These are phyloP conservation scores for Fistularia tabacaria DNA, from an alignment of 2,797 vertebrate genomes.

Conservation along the genomic window DNA sequence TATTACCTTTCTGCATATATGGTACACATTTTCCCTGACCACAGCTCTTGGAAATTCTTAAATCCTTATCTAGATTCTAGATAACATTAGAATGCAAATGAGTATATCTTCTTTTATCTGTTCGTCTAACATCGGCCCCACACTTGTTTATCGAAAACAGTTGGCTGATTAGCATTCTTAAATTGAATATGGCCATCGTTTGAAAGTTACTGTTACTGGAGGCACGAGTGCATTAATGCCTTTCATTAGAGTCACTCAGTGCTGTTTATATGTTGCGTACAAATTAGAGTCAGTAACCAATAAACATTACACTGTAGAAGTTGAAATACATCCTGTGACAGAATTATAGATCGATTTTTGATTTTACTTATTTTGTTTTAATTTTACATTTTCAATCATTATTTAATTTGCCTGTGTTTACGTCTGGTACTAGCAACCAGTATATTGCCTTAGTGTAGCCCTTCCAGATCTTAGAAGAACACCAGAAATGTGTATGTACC, in stretches of 20 bases:
- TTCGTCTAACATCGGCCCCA: no score
- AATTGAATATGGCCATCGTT: constrained; percentile 19
- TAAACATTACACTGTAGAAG: constrained; percentile 12
- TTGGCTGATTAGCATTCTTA: background rate
- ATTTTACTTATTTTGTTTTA: constrained; percentile 13
- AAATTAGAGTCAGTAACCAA: background rate
- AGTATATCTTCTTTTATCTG: no score
- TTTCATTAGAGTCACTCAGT: constrained; percentile 21
- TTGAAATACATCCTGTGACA: constrained; percentile 18
- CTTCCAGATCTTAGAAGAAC: constrained; percentile 37
- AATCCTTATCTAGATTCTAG: no score
- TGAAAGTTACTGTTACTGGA: constrained; percentile 10
- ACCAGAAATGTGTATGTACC: constrained; percentile 44
- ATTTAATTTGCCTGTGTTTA: constrained; percentile 40
- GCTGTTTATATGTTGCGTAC: constrained; percentile 1
- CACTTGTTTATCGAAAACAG: background rate
- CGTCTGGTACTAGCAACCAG: constrained; percentile 32
- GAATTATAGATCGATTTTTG: no score
- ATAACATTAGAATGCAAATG: no score
- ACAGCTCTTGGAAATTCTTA: no score
- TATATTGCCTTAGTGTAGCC: constrained; percentile 56
- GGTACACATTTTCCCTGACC: no score
- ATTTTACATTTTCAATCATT: constrained; percentile 29
- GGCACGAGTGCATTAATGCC: constrained; percentile 29
- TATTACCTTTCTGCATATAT: no score